Evolutionary conservation across 1,140 invertebrate genomes (phyloP).

Genomic region (Nylanderia fulva): DNA sequence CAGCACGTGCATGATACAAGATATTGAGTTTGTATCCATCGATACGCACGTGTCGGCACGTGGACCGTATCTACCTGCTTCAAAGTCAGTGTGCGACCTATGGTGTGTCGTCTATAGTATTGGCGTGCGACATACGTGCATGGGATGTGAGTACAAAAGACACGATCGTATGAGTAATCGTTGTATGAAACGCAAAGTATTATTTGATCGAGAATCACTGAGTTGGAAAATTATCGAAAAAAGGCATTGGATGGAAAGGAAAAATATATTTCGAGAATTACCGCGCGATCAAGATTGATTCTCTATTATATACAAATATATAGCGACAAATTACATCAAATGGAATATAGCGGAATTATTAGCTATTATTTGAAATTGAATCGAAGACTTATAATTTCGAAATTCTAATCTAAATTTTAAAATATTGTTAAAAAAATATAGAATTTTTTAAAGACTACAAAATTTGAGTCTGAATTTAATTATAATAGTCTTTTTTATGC

Average conservation of each 20-base stretch:
- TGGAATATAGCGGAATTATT: background rate
- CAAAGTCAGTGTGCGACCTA: slow-evolving; percentile 76
- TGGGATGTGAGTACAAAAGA: slow-evolving; percentile 73
- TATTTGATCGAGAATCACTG: slow-evolving; percentile 77
- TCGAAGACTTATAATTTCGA: background rate
- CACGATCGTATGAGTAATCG: slow-evolving; percentile 57
- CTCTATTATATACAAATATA: background rate
- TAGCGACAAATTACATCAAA: background rate
- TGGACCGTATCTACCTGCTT: slow-evolving; percentile 75
- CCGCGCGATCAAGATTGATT: background rate
- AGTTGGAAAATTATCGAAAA: slow-evolving; percentile 74
- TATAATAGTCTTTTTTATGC: too few species aligned
- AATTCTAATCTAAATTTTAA: background rate
- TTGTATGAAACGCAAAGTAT: slow-evolving; percentile 66
- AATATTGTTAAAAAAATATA: too few species aligned
- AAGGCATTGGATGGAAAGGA: slow-evolving; percentile 54
- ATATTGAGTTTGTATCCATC: slow-evolving; percentile 66
- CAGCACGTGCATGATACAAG: slow-evolving; percentile 66
- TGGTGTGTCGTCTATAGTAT: slow-evolving; percentile 58
- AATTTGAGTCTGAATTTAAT: too few species aligned
- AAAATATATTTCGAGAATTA: background rate
- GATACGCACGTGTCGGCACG: slow-evolving; percentile 79
- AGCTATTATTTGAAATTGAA: background rate
- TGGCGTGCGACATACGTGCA: slow-evolving; percentile 63
- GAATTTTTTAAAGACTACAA: too few species aligned